Percentiles rank a stretch among this genome's conserved stretches.
phyloP scores from a whole-genome alignment of 2,797 vertebrate species.

The Sebastes oblongus region DNA sequence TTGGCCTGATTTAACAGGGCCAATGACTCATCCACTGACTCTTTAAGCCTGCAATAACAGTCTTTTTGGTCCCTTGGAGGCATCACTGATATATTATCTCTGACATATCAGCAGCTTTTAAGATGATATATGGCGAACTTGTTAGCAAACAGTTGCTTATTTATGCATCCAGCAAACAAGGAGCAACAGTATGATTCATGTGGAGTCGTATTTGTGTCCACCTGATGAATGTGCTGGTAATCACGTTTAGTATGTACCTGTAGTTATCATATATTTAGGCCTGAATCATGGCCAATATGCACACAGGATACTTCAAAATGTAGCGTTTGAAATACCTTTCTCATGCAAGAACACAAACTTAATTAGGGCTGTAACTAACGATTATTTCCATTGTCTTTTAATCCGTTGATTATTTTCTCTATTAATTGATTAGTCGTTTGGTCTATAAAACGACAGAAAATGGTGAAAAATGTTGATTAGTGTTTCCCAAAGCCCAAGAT shows the following conservation, averaged over 20 bases:
- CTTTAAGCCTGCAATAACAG: neutral
- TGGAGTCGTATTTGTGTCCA: neutral
- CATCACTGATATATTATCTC: neutral
- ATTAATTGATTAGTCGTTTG: no score
- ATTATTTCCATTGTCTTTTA: no score
- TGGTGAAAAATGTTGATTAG: no score
- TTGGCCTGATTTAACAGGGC: neutral
- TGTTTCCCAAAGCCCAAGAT: no score
- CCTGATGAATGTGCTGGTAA: neutral
- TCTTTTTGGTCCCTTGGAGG: neutral
- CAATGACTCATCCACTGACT: neutral
- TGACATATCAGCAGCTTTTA: neutral
- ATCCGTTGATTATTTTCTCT: no score
- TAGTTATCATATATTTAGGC: neutral
- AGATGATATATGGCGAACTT: neutral
- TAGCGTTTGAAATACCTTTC: neutral
- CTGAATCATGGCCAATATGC: neutral
- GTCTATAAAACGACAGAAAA: fast-evolving
- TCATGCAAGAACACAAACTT: neutral
- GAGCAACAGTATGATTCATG: neutral
- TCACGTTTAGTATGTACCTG: neutral
- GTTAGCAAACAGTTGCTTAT: neutral
- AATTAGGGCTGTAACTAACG: no score
- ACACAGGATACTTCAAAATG: neutral
- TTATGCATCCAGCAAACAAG: neutral